Conservation (phyloP, 2,888 invertebrate genomes). For the Andrena marginata region DNA sequence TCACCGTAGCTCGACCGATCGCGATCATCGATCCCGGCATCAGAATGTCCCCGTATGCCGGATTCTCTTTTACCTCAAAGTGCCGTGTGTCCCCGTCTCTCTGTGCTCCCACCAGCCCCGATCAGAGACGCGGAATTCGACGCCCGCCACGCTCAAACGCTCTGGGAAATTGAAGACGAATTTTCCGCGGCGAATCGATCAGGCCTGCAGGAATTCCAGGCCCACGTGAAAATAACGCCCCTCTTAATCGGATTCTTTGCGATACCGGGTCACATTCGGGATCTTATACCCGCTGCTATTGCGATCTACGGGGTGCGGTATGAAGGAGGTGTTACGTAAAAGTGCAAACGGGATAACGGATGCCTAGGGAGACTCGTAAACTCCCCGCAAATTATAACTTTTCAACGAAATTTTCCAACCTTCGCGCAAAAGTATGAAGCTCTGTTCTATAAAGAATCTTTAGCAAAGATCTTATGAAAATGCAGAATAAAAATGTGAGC, state of each 20-base stretch:
- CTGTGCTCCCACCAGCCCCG: neutral
- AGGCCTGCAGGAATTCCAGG: conserved; percentile 35
- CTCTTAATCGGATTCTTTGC: conserved; percentile 5
- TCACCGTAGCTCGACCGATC: conserved; percentile 32
- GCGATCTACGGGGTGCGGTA: too few relatives aligned
- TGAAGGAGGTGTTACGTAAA: too few relatives aligned
- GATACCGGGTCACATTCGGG: neutral
- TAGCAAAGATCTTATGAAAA: neutral
- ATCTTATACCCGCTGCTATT: neutral
- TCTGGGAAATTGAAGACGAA: conserved; percentile 73
- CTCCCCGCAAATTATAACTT: too few relatives aligned
- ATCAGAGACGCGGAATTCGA: conserved; percentile 65
- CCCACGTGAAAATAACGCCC: conserved; percentile 17
- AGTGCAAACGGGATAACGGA: too few relatives aligned
- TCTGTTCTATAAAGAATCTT: neutral
- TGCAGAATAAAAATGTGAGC: neutral
- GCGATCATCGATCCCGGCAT: conserved; percentile 46
- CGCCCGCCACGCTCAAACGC: conserved; percentile 69
- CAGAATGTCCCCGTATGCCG: conserved; percentile 30
- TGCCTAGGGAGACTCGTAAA: too few relatives aligned
- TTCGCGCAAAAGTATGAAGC: too few relatives aligned
- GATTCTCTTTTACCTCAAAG: conserved; percentile 69
- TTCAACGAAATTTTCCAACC: too few relatives aligned
- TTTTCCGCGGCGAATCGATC: conserved; percentile 65
- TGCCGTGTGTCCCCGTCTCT: conserved; percentile 35